Evolutionary conservation across 1,140 invertebrate genomes (phyloP), one percentile per base, ranked within the genome.

Genomic region (Hermatobates lingyangjiaoensis): DNA sequence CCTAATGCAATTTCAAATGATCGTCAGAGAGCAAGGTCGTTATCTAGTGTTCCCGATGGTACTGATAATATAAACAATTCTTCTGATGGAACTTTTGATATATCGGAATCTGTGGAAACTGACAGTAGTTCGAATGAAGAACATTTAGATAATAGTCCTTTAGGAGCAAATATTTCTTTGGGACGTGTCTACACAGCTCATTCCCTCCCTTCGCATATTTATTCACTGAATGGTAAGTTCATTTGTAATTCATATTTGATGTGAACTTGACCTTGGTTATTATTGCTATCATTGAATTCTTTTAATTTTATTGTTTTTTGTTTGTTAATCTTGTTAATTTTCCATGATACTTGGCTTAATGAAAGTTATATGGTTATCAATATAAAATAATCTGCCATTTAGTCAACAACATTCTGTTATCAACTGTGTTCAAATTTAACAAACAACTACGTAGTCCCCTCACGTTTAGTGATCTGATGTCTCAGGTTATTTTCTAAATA

Each of bases 201-300:
- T 66, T 89, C 85, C 57, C 72, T 89, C 67, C 86, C 85, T 64
- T 85, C 84, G 57, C 85, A 89, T 66, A 87, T 90, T 71, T 87
- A 84, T 82, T 87, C 85, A 57, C 72, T 87, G 58, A 87, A 89
- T 69, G 85, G 85, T 88, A 68, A 76, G 77, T 77, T 54, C 23
- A 7, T 18, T 47, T 27, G 15, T 23, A 7, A 15, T 34, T 34
- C 15, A 34, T 34, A 7, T 34, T 7, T 34, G n/a, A n/a, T n/a
- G n/a, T n/a, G n/a, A n/a, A n/a, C n/a, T n/a, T n/a, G n/a, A n/a
- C n/a, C n/a, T n/a, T n/a, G n/a, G n/a, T n/a, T n/a, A n/a, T n/a
- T n/a, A n/a, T n/a, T n/a, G n/a, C n/a, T n/a, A n/a, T n/a, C n/a
- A n/a, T n/a, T n/a, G n/a, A n/a, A n/a, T n/a, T n/a, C n/a, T n/a